phyloP scores from a whole-genome alignment of 37 sponge, comb jelly and placozoan species.

The Diacarnus erythraeanus region DNA sequence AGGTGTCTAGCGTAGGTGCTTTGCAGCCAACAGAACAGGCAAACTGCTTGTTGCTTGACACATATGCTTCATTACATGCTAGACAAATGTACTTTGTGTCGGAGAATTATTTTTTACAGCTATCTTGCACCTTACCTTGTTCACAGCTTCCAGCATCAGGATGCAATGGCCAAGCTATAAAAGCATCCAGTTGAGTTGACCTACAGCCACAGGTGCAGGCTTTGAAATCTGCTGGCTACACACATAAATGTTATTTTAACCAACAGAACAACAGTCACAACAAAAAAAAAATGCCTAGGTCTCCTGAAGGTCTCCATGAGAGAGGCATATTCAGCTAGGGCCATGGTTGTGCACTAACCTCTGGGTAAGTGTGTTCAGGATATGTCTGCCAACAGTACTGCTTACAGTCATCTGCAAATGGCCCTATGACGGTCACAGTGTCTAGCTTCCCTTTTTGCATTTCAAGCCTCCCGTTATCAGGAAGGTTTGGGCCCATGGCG shows the following conservation, averaged over 20 bases:
- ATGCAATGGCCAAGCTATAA: conserved; percentile 12
- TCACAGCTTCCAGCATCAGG: background rate
- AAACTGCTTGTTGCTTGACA: background rate
- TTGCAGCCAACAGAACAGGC: conserved; percentile 38
- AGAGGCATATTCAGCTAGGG: background rate
- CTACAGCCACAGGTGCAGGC: conserved; percentile 49
- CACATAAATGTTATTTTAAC: background rate
- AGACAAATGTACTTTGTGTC: background rate
- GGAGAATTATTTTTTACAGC: background rate
- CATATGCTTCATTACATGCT: conserved; percentile 23
- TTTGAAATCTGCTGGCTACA: background rate
- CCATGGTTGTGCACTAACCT: background rate
- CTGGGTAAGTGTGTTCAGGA: conserved; percentile 51
- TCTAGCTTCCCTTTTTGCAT: too few relatives aligned
- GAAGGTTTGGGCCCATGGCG: too few relatives aligned
- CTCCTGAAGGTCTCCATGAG: background rate
- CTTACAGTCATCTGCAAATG: conserved; percentile 2
- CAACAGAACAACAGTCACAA: background rate
- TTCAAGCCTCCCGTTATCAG: too few relatives aligned
- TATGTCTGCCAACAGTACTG: conserved; percentile 30
- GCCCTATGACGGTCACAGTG: too few relatives aligned
- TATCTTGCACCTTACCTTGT: background rate
- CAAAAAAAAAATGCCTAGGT: too few relatives aligned
- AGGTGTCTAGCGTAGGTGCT: conserved; percentile 5
- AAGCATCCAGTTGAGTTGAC: conserved; percentile 23